phyloP scores from a whole-genome alignment of 2,888 invertebrate species.

The Argyresthia albistria region DNA sequence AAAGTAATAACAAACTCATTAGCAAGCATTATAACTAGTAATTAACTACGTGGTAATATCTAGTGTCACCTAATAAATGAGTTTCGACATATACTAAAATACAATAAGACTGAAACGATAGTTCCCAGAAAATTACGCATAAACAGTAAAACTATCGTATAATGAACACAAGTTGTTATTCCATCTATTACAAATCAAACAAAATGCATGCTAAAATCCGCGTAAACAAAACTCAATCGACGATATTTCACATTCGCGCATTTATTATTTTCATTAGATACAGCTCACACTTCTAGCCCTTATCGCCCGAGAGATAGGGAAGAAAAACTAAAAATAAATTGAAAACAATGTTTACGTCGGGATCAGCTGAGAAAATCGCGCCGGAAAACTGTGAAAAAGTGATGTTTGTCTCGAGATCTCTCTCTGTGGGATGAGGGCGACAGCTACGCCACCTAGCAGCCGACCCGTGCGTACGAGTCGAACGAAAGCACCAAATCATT shows the following conservation, averaged over 20 bases:
- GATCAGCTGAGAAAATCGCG: constrained; percentile 48
- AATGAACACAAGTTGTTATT: too few species aligned
- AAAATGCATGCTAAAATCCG: constrained; percentile 20
- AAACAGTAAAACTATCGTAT: constrained; percentile 8
- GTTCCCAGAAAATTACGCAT: neutral
- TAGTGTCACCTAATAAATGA: neutral
- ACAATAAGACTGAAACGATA: neutral
- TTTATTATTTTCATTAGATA: constrained; percentile 24
- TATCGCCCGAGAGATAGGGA: constrained; percentile 12
- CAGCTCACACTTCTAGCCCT: constrained; percentile 3
- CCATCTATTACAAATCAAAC: neutral
- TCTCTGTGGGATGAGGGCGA: constrained; percentile 28
- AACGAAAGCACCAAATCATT: constrained; percentile 74
- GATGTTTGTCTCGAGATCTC: constrained; percentile 58
- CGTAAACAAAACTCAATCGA: constrained; percentile 54
- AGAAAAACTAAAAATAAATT: constrained; percentile 19
- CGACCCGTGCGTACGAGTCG: constrained; percentile 70
- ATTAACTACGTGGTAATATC: constrained; percentile 28
- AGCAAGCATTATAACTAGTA: constrained; percentile 18
- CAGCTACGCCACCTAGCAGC: constrained; percentile 71
- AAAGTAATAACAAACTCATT: constrained; percentile 28
- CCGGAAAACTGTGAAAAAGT: constrained; percentile 70
- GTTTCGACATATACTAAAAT: constrained; percentile 11
- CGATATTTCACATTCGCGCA: constrained; percentile 52
- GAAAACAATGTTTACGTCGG: constrained; percentile 35